Conservation (phyloP, 1,140 invertebrate genomes). For the Drosophila kohkoa region DNA sequence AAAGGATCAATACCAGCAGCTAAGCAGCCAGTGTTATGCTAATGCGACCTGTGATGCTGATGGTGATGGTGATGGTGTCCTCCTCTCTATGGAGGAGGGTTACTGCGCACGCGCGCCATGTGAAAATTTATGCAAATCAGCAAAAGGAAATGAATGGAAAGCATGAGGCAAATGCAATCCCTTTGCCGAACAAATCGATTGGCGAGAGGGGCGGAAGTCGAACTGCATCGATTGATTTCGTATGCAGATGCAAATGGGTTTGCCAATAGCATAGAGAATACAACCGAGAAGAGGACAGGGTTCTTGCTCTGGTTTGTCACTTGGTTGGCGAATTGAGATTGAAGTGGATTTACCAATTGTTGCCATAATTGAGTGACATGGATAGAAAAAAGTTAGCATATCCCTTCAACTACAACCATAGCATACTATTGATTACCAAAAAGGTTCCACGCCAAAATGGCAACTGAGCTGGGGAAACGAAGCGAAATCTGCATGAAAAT, state of each 20-base stretch:
- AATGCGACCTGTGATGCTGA: conserved; percentile 70
- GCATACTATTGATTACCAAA: conserved; percentile 75
- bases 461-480: conserved; percentile 47
- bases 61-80: conserved; percentile 1
- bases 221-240: conserved; percentile 47
- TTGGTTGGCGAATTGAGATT: conserved; percentile 59
- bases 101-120: conserved; percentile 69
- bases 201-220: conserved; percentile 40
- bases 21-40: conserved; percentile 77
- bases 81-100: conserved; percentile 51
- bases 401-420: too few relatives aligned
- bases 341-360: conserved; percentile 79
- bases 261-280: not conserved
- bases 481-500: conserved; percentile 80
- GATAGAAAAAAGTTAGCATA: conserved; percentile 50
- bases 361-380: conserved; percentile 83
- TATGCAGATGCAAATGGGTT: conserved; percentile 5
- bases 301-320: conserved; percentile 38
- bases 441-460: conserved; percentile 68
- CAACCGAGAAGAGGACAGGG: not conserved
- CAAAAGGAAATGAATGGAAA: conserved; percentile 30
- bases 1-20: conserved; percentile 41
- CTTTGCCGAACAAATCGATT: conserved; percentile 41
- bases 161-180: conserved; percentile 31
- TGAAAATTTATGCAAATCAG: conserved; percentile 68